Conservation (phyloP, 2,113 vertebrate species). For the Aegotheles bennettii region DNA sequence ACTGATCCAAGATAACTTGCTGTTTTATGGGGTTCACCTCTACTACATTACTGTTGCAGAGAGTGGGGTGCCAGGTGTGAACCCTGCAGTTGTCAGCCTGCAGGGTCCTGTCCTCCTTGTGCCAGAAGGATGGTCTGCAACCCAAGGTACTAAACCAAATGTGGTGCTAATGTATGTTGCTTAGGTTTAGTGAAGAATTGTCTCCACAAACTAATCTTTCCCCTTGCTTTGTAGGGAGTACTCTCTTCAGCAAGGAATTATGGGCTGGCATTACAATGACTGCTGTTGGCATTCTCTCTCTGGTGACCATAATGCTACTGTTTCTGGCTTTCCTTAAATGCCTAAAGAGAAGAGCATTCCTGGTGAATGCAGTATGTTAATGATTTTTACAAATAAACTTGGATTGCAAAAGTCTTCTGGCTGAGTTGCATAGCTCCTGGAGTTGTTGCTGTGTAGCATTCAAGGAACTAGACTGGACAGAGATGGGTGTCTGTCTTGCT, state of each 20-base stretch:
- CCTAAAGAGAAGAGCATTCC: neutral
- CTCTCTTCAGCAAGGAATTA: neutral
- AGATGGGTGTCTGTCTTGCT: neutral
- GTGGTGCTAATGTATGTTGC: neutral
- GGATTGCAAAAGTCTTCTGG: neutral
- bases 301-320: neutral
- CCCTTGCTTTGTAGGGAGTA: neutral
- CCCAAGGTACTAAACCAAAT: slow-evolving; percentile 37
- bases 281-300: neutral
- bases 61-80: neutral
- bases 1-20: rapidly evolving
- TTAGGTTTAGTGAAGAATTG: too few species aligned
- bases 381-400: slow-evolving; percentile 17
- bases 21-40: rapidly evolving
- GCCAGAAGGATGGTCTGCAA: slow-evolving; percentile 14
- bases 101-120: slow-evolving; percentile 65
- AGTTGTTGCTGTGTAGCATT: neutral
- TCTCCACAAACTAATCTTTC: neutral
- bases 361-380: neutral
- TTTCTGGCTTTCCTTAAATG: neutral
- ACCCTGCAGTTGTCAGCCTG: slow-evolving; percentile 47
- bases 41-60: neutral
- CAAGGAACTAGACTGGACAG: too few species aligned
- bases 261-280: neutral
- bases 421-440: neutral